Percentiles rank a stretch among this genome's conserved stretches.
phyloP scores from a whole-genome alignment of 2,888 invertebrate genomes.

The Sisyra nigra region DNA sequence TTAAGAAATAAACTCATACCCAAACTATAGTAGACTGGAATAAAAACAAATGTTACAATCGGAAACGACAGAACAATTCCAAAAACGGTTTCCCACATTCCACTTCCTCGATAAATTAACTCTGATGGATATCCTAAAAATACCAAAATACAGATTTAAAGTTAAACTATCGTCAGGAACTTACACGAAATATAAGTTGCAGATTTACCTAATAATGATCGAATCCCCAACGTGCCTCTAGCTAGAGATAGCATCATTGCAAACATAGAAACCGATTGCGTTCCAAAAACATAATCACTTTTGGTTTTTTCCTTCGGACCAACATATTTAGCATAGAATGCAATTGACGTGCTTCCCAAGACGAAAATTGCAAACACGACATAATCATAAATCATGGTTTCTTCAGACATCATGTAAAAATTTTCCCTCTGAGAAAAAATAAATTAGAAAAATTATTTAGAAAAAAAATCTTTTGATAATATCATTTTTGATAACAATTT shows the following conservation, averaged over 20 bases:
- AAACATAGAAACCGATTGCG: conserved; percentile 53
- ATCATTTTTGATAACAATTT: too few species aligned
- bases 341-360: conserved; percentile 52
- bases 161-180: too few species aligned
- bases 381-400: conserved; percentile 48
- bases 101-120: conserved; percentile 64
- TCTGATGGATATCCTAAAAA: conserved; percentile 66
- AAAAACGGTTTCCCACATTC: conserved; percentile 80
- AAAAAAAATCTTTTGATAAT: too few species aligned
- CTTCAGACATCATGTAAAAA: too few species aligned
- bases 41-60: conserved; percentile 67
- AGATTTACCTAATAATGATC: conserved; percentile 60
- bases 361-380: conserved; percentile 62
- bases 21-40: conserved; percentile 69
- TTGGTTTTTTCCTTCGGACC: conserved; percentile 52
- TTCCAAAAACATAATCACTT: conserved; percentile 61
- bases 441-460: too few species aligned
- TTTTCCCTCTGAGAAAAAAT: too few species aligned
- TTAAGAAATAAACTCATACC: conserved; percentile 13
- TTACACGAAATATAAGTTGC: too few species aligned
- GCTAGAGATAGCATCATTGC: conserved; percentile 77
- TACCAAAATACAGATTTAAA: conserved; percentile 10
- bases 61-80: conserved; percentile 73
- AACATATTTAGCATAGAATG: conserved; percentile 51
- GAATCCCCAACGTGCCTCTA: conserved; percentile 64